Conservation (phyloP, 64 coral and sea anemone species). For the Montipora foliosa region DNA sequence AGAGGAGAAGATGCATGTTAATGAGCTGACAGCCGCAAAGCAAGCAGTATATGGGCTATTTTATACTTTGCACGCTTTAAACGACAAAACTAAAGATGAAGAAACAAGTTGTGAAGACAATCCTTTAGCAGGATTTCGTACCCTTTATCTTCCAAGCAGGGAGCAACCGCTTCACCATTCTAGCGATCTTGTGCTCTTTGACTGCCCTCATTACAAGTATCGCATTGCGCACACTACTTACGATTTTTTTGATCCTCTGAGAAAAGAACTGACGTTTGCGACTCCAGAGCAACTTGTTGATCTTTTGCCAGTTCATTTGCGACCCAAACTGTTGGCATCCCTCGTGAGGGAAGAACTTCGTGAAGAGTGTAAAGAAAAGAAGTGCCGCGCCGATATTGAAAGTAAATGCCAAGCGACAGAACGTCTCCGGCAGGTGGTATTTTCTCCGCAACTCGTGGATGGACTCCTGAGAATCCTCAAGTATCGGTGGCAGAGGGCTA, state of each 20-base stretch:
- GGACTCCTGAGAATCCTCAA: conserved; percentile 81
- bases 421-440: conserved; percentile 35
- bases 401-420: conserved; percentile 59
- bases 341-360: conserved; percentile 77
- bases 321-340: conserved; percentile 32
- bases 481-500: conserved; percentile 31
- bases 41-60: too few species aligned
- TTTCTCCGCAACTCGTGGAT: conserved; percentile 68
- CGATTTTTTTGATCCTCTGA: conserved; percentile 9
- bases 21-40: too few species aligned
- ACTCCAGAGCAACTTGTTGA: conserved; percentile 38
- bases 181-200: too few species aligned
- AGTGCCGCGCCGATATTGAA: conserved; percentile 43
- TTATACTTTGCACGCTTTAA: too few species aligned
- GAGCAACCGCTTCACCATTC: too few species aligned
- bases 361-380: conserved; percentile 52
- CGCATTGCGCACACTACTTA: too few species aligned
- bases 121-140: too few species aligned
- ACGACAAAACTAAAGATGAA: too few species aligned
- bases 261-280: neutral
- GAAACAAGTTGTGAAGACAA: too few species aligned
- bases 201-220: too few species aligned
- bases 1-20: too few species aligned
- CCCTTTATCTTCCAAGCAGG: too few species aligned
- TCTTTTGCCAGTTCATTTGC: conserved; percentile 70